A percentile compares a stretch with the other conserved stretches of the same genome.
Evolutionary conservation across 2,113 vertebrate genomes (phyloP).

Genomic region (Notiomystis cincta): DNA sequence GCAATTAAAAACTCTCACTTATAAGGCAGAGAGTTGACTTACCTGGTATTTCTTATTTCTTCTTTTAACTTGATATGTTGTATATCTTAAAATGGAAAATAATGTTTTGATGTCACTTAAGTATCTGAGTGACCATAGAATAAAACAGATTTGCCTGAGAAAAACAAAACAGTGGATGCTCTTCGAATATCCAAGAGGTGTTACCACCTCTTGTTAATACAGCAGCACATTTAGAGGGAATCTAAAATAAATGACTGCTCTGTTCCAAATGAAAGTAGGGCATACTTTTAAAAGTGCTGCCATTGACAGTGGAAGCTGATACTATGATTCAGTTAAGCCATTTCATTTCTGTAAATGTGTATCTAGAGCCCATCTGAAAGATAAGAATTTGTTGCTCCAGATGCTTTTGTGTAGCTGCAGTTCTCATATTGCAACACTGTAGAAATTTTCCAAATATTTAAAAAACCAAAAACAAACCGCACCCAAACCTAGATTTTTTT

Average conservation of each 20-base stretch:
- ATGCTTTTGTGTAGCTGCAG: neutral
- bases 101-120: neutral
- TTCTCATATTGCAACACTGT: neutral
- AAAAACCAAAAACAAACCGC: neutral
- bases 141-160: neutral
- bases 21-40: neutral
- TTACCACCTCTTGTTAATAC: neutral
- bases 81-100: neutral
- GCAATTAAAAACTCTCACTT: neutral
- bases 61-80: neutral
- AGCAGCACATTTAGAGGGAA: neutral
- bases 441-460: neutral
- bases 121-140: neutral
- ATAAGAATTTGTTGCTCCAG: neutral
- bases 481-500: neutral
- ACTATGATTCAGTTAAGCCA: neutral
- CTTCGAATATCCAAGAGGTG: neutral
- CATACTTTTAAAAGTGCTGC: neutral
- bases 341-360: neutral
- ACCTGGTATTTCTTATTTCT: neutral
- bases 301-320: neutral
- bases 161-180: neutral
- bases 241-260: neutral
- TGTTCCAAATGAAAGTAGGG: neutral
- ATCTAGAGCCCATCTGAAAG: neutral